Conservation (phyloP, 2,888 invertebrate genomes). For the Lottia gigantea region DNA sequence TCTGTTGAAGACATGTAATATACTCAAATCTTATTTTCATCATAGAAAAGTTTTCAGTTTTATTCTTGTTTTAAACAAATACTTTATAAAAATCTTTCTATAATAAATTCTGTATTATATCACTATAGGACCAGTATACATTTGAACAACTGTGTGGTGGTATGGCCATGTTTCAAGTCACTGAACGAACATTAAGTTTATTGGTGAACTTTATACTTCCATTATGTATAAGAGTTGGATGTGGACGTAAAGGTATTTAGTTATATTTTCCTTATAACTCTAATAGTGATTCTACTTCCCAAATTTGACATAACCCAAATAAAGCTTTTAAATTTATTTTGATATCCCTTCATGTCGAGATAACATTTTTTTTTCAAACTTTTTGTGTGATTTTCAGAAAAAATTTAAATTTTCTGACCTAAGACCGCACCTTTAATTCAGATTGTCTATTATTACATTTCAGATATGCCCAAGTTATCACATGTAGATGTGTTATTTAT, state of each 20-base stretch:
- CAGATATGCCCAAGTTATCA: conserved; percentile 89
- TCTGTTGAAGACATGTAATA: too few relatives aligned
- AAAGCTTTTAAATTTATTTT: conserved; percentile 53
- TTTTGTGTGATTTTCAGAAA: too few relatives aligned
- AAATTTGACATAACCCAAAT: neutral
- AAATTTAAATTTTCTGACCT: too few relatives aligned
- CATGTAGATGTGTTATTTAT: conserved; percentile 91
- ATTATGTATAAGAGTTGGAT: conserved; percentile 92
- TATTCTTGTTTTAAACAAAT: too few relatives aligned
- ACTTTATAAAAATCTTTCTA: too few relatives aligned
- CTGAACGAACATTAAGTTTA: conserved; percentile 92
- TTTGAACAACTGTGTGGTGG: conserved; percentile 96
- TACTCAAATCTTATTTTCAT: too few relatives aligned
- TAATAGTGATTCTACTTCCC: neutral
- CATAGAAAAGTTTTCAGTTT: too few relatives aligned
- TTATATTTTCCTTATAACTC: neutral
- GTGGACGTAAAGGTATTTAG: conserved; percentile 89
- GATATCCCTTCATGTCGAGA: too few relatives aligned
- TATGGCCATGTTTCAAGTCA: conserved; percentile 85
- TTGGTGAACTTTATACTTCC: conserved; percentile 97
- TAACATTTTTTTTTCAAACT: too few relatives aligned
- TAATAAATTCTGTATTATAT: too few relatives aligned
- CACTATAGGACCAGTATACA: conserved; percentile 67
- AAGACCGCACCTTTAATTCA: too few relatives aligned
- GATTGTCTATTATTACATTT: conserved; percentile 59